Evolutionary conservation across 2,797 vertebrate species (phyloP).

Genomic region (Spinus pinus): DNA sequence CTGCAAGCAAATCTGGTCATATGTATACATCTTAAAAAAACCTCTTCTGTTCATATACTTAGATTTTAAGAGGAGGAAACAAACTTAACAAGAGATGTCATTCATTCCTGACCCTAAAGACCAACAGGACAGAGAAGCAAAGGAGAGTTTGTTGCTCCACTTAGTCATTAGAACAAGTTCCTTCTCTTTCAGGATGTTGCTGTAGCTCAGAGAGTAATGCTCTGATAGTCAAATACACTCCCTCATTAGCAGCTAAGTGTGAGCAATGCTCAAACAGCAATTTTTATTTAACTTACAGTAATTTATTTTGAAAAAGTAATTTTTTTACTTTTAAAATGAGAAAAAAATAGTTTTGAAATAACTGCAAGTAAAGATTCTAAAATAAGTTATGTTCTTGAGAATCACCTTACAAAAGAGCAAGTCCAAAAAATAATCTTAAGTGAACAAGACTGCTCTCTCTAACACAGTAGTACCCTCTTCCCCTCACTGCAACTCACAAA

Average conservation of each 20-base stretch:
- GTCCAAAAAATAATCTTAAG: neutral
- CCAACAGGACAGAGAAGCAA: neutral
- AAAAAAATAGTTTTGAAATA: neutral
- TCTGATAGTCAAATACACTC: neutral
- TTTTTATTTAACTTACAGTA: neutral
- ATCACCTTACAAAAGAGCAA: neutral
- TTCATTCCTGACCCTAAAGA: neutral
- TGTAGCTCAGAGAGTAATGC: neutral
- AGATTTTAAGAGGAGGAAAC: neutral
- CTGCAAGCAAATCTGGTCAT: neutral
- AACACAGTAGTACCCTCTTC: neutral
- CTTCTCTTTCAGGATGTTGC: neutral
- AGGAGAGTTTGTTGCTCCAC: neutral
- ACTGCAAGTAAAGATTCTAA: neutral
- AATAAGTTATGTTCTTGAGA: neutral
- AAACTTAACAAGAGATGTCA: neutral
- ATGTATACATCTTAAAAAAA: neutral
- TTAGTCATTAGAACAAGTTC: neutral
- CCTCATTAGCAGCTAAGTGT: neutral
- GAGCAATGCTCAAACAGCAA: neutral
- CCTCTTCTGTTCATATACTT: neutral
- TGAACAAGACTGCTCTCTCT: neutral
- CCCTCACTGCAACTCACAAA: neutral
- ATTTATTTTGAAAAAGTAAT: neutral
- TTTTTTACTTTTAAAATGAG: neutral